These are phyloP conservation scores for Atrina japonica DNA, from an alignment of 2,888 invertebrate species.

Conservation along the genomic window DNA sequence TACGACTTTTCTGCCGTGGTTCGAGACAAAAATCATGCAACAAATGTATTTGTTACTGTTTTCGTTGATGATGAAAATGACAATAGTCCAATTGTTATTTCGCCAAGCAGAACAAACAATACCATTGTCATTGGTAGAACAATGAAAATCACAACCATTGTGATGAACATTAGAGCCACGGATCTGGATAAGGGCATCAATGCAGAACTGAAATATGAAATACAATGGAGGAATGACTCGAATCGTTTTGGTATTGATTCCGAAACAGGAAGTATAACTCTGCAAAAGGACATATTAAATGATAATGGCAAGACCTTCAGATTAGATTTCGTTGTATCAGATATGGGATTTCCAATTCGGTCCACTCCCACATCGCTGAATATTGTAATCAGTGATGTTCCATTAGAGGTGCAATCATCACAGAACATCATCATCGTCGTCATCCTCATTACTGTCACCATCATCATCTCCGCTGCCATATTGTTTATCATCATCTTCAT, in stretches of 20 bases:
- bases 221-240: slow-evolving; percentile 60
- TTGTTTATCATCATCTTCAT: slow-evolving; percentile 58
- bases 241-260: slow-evolving; percentile 57
- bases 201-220: slow-evolving; percentile 59
- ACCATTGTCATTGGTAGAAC: slow-evolving; percentile 59
- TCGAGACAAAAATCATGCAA: slow-evolving; percentile 63
- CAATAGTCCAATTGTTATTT: slow-evolving; percentile 68
- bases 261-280: slow-evolving; percentile 60
- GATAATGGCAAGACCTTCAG: slow-evolving; percentile 45
- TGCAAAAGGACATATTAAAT: slow-evolving; percentile 46
- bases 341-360: slow-evolving; percentile 42
- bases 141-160: slow-evolving; percentile 52
- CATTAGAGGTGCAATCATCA: slow-evolving; percentile 25
- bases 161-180: slow-evolving; percentile 57
- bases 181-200: slow-evolving; percentile 68
- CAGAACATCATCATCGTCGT: slow-evolving; percentile 57
- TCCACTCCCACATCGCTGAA: slow-evolving; percentile 43
- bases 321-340: slow-evolving; percentile 48
- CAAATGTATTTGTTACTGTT: slow-evolving; percentile 64
- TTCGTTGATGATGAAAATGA: slow-evolving; percentile 74
- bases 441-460: slow-evolving; percentile 51
- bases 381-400: slow-evolving; percentile 45
- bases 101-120: slow-evolving; percentile 63
- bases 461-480: slow-evolving; percentile 56
- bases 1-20: slow-evolving; percentile 70